Evolutionary conservation across 2,888 invertebrate genomes (phyloP), one percentile per base, ranked within the genome.

Genomic region (Neria commutata): DNA sequence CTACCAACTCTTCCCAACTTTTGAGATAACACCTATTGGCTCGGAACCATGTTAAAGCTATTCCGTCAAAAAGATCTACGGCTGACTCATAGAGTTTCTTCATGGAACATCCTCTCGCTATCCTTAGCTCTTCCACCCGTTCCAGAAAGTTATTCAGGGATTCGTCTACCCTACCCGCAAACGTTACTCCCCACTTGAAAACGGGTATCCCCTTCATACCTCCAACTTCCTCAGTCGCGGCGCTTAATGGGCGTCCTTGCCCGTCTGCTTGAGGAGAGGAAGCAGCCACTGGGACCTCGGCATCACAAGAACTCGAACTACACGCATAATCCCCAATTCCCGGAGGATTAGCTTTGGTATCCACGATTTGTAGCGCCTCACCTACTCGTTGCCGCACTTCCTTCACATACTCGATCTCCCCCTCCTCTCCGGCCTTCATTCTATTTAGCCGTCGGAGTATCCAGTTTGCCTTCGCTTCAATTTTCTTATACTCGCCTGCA

Each of bases 391-490:
- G 29, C 6, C 29, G 29, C 6, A 29, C 29, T 6, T 29, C 11
- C 6, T 29, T 29, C 29, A 6, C 11, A 11, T 8, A 29, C 29
- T 29, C 29, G 11, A 6, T 11, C 11, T 29, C 29, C 11, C 6
- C 11, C 29, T 6, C 6, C 6, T 8, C n/a, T 1, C 1, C 26
- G 21, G 26, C 49, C 16, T n/a, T 14, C 14, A 23, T n/a, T 11
- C 56, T 49, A 19, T 29, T 42, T 2, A 56, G 2, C 1, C 50
- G 42, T 16, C 50, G 19, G 2, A 56, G 5, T 2, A 56, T 40
- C 56, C 60, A 60, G 14, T 60, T 53, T 1, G 52, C 26, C 16
- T 60, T 60, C 3, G 55, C 55, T 2, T 6, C 8, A 5, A 46
- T 24, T 8, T 60, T 60, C 8, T 26, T 53, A 40, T 37, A 56